Conservation (phyloP, 1,140 invertebrate species). For the Gryllus bimaculatus region DNA sequence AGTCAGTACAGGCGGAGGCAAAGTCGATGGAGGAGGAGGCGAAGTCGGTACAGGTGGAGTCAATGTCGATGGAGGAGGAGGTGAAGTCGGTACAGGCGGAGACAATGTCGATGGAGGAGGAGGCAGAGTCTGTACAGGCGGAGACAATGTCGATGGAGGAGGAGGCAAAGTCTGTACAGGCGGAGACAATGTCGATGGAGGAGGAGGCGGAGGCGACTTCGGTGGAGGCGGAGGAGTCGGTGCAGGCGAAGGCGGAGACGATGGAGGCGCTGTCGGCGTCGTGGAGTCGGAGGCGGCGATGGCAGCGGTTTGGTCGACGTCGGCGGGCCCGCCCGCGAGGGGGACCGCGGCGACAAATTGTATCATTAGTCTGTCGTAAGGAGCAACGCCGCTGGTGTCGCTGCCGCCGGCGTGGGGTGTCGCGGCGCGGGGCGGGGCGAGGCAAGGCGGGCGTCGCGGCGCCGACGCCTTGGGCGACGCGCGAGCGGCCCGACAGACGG, state of each 20-base stretch:
- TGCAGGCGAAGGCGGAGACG: not conserved
- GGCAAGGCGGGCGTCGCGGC: too few species aligned
- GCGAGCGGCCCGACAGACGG: too few species aligned
- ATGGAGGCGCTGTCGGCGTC: not conserved
- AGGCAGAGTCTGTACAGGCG: too few species aligned
- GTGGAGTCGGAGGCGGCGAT: not conserved
- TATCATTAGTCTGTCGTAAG: conserved; percentile 4
- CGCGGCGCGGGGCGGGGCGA: too few species aligned
- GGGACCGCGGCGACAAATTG: not conserved
- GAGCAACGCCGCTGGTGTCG: not conserved
- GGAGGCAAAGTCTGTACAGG: not conserved
- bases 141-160: too few species aligned
- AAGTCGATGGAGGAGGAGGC: too few species aligned
- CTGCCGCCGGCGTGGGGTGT: too few species aligned
- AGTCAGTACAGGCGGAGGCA: too few species aligned
- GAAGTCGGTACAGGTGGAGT: too few species aligned
- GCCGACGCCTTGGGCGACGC: too few species aligned
- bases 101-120: too few species aligned
- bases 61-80: not conserved
- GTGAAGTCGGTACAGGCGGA: not conserved
- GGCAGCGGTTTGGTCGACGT: not conserved
- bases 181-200: not conserved
- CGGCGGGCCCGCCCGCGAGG: too few species aligned
- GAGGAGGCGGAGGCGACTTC: not conserved
- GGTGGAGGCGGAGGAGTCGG: not conserved